These are phyloP conservation scores for Silurus meridionalis DNA, from an alignment of 2,113 vertebrate genomes.

Conservation along the genomic window DNA sequence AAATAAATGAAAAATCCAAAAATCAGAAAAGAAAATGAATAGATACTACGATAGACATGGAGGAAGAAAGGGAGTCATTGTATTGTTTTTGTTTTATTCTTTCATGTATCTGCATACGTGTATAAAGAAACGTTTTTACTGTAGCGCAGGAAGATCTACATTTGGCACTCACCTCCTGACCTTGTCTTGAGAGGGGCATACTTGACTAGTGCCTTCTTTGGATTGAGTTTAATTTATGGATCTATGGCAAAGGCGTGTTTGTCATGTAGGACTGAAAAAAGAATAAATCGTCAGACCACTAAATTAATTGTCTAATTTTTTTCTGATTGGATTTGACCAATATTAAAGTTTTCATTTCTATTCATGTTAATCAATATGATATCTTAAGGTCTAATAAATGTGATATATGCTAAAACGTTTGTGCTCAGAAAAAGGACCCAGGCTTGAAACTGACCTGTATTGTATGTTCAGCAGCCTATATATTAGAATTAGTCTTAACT, in stretches of 20 bases:
- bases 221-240: conserved; percentile 26
- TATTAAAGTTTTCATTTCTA: background rate
- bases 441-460: conserved; percentile 11
- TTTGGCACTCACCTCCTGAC: conserved; percentile 3
- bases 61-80: conserved; percentile 10
- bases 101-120: conserved; percentile 35
- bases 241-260: background rate
- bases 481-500: conserved; percentile 25
- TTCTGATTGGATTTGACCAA: conserved; percentile 6
- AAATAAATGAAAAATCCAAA: conserved; percentile 33
- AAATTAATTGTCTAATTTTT: conserved; percentile 7
- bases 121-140: conserved; percentile 44
- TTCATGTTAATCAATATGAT: conserved; percentile 31
- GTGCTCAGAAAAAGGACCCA: conserved; percentile 13
- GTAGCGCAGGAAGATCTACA: conserved; percentile 40
- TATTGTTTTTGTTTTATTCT: background rate
- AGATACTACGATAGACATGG: background rate
- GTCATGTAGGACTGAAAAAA: conserved; percentile 13
- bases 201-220: conserved; percentile 37
- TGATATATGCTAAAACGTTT: conserved; percentile 39
- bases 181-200: conserved; percentile 28
- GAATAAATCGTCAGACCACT: conserved; percentile 46
- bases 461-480: conserved; percentile 9
- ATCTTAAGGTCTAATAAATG: conserved; percentile 12
- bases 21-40: conserved; percentile 11